phyloP scores from a whole-genome alignment of 2,113 vertebrate species.

The Odocoileus virginianus region DNA sequence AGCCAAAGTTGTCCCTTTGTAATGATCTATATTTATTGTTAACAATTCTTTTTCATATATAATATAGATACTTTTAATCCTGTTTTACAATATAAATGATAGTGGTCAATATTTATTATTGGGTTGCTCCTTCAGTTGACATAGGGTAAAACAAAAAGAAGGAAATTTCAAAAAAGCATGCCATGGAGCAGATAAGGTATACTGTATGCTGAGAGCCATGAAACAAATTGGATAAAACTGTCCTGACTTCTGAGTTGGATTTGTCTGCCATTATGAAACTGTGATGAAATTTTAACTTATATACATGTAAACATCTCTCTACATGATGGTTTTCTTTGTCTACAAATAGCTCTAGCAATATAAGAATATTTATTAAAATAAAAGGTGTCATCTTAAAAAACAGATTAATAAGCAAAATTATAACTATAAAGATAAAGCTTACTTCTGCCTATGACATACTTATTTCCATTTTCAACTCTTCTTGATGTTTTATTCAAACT shows the following conservation, averaged over 20 bases:
- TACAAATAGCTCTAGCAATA: not conserved
- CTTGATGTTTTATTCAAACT: slow-evolving; percentile 2
- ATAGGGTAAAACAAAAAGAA: not conserved
- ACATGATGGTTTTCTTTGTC: not conserved
- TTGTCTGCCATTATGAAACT: not conserved
- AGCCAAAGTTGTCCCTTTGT: not conserved
- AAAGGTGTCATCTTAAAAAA: not conserved
- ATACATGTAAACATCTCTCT: not conserved
- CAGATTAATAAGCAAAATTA: not conserved
- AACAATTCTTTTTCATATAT: not conserved
- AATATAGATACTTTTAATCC: not conserved
- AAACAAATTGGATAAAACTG: not conserved
- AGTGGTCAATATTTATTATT: not conserved
- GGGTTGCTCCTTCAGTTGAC: not conserved
- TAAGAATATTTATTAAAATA: not conserved
- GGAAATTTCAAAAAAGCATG: slow-evolving; percentile 20
- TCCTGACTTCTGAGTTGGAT: not conserved
- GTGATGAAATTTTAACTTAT: not conserved
- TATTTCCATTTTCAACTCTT: not conserved
- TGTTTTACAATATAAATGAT: not conserved
- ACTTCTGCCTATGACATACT: not conserved
- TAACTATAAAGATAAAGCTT: not conserved
- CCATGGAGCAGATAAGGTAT: not conserved
- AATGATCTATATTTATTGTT: not conserved
- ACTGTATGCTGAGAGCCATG: not conserved